Base-by-base conservation (phyloP, 2,888 invertebrate species). In the Drosophila macrospina region DNA sequence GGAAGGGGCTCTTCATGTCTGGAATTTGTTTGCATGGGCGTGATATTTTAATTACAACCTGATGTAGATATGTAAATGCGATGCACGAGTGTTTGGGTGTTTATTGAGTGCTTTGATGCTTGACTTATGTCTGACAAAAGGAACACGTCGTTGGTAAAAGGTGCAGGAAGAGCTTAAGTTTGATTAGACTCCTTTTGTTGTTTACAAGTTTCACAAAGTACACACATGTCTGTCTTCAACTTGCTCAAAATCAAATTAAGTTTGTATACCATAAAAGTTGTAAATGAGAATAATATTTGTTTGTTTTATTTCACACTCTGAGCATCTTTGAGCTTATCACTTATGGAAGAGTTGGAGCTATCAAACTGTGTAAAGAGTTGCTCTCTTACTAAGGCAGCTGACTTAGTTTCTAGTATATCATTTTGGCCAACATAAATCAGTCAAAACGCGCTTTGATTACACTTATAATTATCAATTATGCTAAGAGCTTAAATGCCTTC, bases 41-140 rank as follows among this genome's bases (percentile, higher is more conserved):
- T 88, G 86, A 84, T 86, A 88, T 89, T 89, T 89, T 84, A 84
- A 84, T 84, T 89, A 87, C 83, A 67, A 67, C 68, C 74, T 62
- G 71, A 64, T 61, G 74, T 61, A 74, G 65, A 56, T 71, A 75
- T 86, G 67, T 66, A 81, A 55, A 26, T 41, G 30, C n/a, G 28
- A 39, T 39, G 39, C 20, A 15, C 16, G 39, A 16, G n/a, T 20
- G 39, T 30, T 16, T 41, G n/a, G 28, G 55, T 55, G 39, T 63
- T 50, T 62, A 84, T 80, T 84, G 66, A 77, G 67, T 87, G 70
- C 81, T 74, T 67, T 51, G 62, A 56, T 78, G 65, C 69, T 76
- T 75, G 86, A 86, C 80, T 88, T 86, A 50, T 75, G 66, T 42
- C 39, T 15, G 45, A 60, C 44, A 60, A 55, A 62, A 34, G 41